These are phyloP conservation scores for Linnaemya tessellans DNA, from an alignment of 2,888 invertebrate species.

Conservation along the genomic window DNA sequence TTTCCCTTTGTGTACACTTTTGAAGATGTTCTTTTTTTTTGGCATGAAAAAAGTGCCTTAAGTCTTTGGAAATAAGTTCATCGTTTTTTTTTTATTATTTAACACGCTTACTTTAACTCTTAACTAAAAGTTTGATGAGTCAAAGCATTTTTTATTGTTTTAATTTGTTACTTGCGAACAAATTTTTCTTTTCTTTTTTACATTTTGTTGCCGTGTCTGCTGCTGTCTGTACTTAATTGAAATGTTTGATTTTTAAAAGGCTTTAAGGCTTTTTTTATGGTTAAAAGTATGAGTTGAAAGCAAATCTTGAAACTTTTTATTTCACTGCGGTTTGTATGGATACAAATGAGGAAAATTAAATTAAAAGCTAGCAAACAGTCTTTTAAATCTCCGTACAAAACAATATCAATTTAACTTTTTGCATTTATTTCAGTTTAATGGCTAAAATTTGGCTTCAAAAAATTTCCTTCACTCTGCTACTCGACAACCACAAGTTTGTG, in stretches of 20 bases:
- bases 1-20: background rate
- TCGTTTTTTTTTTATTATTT: conserved; percentile 32
- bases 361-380: background rate
- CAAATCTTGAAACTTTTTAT: conserved; percentile 6
- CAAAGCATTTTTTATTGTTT: conserved; percentile 47
- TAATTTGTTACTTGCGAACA: conserved; percentile 44
- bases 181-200: background rate
- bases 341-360: conserved; percentile 4
- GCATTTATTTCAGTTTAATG: conserved; percentile 3
- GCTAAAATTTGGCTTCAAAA: background rate
- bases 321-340: background rate
- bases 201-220: conserved; percentile 37
- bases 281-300: conserved; percentile 16
- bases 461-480: no score
- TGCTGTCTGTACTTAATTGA: conserved; percentile 76
- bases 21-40: conserved; percentile 27
- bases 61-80: conserved; percentile 41
- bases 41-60: conserved; percentile 34
- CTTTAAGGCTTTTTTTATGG: conserved; percentile 76
- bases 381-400: background rate
- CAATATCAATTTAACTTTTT: conserved; percentile 5
- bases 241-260: conserved; percentile 81
- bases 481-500: conserved; percentile 55
- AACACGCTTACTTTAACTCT: conserved; percentile 55
- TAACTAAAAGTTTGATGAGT: conserved; percentile 65